These are phyloP conservation scores for Orchesella flavescens DNA, from an alignment of 2,888 invertebrate species.

Conservation along the genomic window DNA sequence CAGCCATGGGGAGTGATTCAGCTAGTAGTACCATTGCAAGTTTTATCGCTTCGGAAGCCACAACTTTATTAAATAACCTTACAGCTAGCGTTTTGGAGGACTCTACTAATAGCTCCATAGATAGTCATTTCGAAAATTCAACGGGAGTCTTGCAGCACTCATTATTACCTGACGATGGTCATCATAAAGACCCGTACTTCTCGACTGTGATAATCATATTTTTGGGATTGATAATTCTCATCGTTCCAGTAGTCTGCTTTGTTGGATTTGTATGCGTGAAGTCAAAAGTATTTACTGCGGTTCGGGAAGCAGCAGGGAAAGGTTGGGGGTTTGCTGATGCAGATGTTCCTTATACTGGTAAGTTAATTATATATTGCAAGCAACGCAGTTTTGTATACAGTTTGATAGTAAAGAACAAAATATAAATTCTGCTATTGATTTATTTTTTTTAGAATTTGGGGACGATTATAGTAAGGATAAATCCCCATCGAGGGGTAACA, in stretches of 20 bases:
- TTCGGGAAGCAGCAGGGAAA: slow-evolving; percentile 37
- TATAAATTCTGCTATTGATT: too few species aligned
- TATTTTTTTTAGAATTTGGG: slow-evolving; percentile 57
- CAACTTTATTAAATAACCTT: slow-evolving; percentile 50
- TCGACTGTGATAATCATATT: slow-evolving; percentile 66
- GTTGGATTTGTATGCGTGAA: slow-evolving; percentile 58
- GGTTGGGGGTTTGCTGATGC: slow-evolving; percentile 41
- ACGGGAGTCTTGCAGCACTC: slow-evolving; percentile 23
- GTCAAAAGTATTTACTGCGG: slow-evolving; percentile 55
- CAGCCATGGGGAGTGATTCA: slow-evolving; percentile 6
- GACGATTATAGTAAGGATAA: slow-evolving; percentile 41
- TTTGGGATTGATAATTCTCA: slow-evolving; percentile 63
- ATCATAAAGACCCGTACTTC: slow-evolving; percentile 49
- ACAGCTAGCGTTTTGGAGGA: not conserved
- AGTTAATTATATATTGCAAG: slow-evolving; percentile 13
- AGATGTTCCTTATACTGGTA: slow-evolving; percentile 64
- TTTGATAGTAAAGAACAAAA: too few species aligned
- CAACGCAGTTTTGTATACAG: too few species aligned
- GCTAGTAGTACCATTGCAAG: not conserved
- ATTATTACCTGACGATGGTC: slow-evolving; percentile 40
- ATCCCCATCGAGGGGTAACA: not conserved
- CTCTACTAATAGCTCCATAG: not conserved
- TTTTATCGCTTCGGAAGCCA: slow-evolving; percentile 15
- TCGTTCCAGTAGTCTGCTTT: slow-evolving; percentile 65
- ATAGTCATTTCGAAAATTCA: not conserved